Conservation (phyloP, 2,888 invertebrate species). For the Luperina testacea region DNA sequence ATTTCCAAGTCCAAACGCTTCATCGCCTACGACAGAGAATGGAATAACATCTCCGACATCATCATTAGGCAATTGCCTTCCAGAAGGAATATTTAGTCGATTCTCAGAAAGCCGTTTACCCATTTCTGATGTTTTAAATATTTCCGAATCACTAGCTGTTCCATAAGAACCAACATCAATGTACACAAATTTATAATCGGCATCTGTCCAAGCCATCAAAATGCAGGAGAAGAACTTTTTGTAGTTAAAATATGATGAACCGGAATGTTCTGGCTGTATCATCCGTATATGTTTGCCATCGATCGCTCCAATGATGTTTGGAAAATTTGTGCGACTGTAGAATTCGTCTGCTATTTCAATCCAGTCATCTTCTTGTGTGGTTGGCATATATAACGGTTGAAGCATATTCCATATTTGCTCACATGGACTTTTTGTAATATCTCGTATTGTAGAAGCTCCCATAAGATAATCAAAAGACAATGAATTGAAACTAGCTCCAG, state of each 20-base stretch:
- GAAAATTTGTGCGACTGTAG: constrained; percentile 29
- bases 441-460: no score
- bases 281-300: constrained; percentile 69
- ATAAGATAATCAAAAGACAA: no score
- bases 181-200: constrained; percentile 13
- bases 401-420: no score
- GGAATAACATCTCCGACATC: background rate
- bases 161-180: constrained; percentile 61
- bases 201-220: constrained; percentile 60
- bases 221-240: constrained; percentile 64
- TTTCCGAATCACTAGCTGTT: constrained; percentile 1
- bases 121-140: constrained; percentile 13
- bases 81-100: constrained; percentile 5
- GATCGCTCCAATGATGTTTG: constrained; percentile 70
- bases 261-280: constrained; percentile 59
- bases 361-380: no score
- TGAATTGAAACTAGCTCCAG: no score
- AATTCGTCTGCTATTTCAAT: no score
- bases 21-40: constrained; percentile 1
- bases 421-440: no score
- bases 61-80: constrained; percentile 3
- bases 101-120: constrained; percentile 2
- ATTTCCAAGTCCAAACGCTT: constrained; percentile 10
- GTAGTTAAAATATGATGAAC: constrained; percentile 66
- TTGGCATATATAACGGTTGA: no score